Conservation (phyloP, 2,113 vertebrate species). For the Nesogale talazaci region DNA sequence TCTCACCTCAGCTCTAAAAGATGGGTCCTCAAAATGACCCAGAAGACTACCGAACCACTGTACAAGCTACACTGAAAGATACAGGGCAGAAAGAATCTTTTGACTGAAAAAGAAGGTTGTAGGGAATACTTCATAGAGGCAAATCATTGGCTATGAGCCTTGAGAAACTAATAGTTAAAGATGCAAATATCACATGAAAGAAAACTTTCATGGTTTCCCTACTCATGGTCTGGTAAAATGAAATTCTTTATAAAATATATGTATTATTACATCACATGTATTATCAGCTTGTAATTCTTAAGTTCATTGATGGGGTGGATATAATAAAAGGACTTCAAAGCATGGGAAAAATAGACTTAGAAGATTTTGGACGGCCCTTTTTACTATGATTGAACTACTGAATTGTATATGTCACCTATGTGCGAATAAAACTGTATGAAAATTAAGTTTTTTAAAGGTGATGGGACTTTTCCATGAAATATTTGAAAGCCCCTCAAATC, state of each 20-base stretch:
- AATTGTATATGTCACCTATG: too few species aligned
- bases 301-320: background rate
- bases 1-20: background rate
- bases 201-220: background rate
- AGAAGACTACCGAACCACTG: background rate
- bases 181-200: background rate
- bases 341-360: too few species aligned
- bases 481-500: too few species aligned
- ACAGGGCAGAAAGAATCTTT: background rate
- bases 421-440: too few species aligned
- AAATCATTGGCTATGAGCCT: background rate
- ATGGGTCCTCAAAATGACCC: background rate
- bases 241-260: background rate
- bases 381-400: too few species aligned
- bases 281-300: slow-evolving; percentile 1
- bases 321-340: too few species aligned
- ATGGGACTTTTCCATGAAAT: too few species aligned
- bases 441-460: too few species aligned
- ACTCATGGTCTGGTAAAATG: slow-evolving; percentile 6
- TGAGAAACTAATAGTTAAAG: slow-evolving; percentile 16
- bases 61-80: background rate
- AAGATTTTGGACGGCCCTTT: too few species aligned
- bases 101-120: background rate
- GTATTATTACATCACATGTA: background rate
- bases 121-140: background rate